Evolutionary conservation across 2,888 invertebrate species (phyloP).

Genomic region (Drosophila ustulata): DNA sequence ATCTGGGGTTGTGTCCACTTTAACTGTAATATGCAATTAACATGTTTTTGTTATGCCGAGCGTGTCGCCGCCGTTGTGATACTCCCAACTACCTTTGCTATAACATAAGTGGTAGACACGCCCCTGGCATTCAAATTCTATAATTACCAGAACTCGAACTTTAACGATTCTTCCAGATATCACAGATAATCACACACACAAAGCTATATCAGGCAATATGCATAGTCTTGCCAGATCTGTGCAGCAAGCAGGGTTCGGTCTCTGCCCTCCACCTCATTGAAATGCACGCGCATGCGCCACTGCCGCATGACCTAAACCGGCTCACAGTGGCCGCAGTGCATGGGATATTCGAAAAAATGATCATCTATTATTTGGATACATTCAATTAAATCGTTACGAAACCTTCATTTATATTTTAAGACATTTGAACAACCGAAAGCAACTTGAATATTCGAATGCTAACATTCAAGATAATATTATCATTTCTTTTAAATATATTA

Average conservation of each 20-base stretch:
- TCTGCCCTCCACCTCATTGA: conserved; percentile 60
- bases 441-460: too few relatives aligned
- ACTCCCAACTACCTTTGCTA: conserved; percentile 2
- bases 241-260: conserved; percentile 30
- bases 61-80: conserved; percentile 12
- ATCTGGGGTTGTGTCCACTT: conserved; percentile 25
- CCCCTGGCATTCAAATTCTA: conserved; percentile 20
- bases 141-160: conserved; percentile 6
- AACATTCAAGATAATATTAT: too few relatives aligned
- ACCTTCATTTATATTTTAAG: too few relatives aligned
- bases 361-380: not conserved
- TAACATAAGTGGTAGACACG: conserved; percentile 14
- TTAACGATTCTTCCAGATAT: conserved; percentile 14
- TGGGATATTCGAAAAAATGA: too few relatives aligned
- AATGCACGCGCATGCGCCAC: conserved; percentile 76
- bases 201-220: conserved; percentile 28
- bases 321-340: conserved; percentile 22
- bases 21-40: conserved; percentile 66
- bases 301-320: conserved; percentile 32
- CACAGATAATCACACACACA: conserved; percentile 14
- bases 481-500: too few relatives aligned
- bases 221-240: conserved; percentile 34
- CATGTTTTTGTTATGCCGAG: conserved; percentile 57
- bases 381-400: too few relatives aligned
- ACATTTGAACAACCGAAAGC: too few relatives aligned